phyloP scores from a whole-genome alignment of 1,140 invertebrate species.

The Portunus trituberculatus region DNA sequence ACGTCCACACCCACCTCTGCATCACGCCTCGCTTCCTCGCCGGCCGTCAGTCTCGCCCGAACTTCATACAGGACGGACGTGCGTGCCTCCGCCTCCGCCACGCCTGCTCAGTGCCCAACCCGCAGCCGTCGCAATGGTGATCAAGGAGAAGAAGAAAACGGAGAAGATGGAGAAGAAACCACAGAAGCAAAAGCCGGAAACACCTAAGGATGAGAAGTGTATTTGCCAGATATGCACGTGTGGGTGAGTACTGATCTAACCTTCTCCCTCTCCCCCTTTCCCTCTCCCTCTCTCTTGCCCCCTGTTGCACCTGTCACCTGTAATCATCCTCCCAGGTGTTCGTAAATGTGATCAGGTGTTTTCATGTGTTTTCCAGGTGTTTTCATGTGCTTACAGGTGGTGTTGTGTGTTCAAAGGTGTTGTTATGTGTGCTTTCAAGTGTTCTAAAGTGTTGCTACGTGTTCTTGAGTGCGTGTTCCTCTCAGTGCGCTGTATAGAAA shows the following conservation, averaged over 20 bases:
- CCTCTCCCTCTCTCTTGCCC: not conserved
- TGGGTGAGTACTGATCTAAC: conserved; percentile 86
- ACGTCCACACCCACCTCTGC: not conserved
- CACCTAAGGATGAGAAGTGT: conserved; percentile 85
- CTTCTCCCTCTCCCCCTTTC: not conserved
- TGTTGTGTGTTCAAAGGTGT: too few relatives aligned
- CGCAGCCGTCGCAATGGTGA: conserved; percentile 2
- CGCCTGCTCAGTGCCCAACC: not conserved
- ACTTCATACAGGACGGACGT: not conserved
- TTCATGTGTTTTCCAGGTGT: not conserved
- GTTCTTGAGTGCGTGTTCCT: too few relatives aligned
- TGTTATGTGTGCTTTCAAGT: too few relatives aligned
- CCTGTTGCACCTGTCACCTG: not conserved
- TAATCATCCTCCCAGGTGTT: not conserved
- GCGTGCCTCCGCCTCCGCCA: not conserved
- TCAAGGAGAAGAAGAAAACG: conserved; percentile 16
- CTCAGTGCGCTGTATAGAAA: too few relatives aligned
- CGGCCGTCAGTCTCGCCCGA: not conserved
- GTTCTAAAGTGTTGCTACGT: too few relatives aligned
- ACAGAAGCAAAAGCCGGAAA: conserved; percentile 36
- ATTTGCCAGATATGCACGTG: conserved; percentile 95
- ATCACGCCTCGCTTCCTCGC: not conserved
- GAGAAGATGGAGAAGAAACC: conserved; percentile 35
- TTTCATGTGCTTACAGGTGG: too few relatives aligned
- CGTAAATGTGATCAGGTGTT: too few relatives aligned